Evolutionary conservation across 2,797 vertebrate species (phyloP).

Genomic region (Calcarius lapponicus): DNA sequence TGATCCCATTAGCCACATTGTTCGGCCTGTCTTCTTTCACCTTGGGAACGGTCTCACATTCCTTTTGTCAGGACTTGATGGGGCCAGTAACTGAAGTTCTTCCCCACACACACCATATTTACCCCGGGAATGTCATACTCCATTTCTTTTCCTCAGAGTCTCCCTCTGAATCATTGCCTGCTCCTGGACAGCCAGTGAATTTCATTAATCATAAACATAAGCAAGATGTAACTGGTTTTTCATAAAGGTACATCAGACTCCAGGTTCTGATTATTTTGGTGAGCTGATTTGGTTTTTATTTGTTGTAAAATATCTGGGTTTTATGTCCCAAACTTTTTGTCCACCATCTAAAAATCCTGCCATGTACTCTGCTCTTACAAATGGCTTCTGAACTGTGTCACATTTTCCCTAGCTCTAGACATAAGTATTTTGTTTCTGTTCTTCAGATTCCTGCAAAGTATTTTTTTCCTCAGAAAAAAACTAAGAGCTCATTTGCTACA

Average conservation of each 20-base stretch:
- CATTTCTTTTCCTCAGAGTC: slow-evolving; percentile 41
- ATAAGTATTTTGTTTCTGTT: neutral
- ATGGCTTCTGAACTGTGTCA: neutral
- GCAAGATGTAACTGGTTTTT: neutral
- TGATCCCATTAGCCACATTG: slow-evolving; percentile 72
- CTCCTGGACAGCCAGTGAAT: neutral
- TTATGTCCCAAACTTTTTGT: neutral
- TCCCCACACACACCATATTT: slow-evolving; percentile 26
- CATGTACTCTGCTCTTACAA: neutral
- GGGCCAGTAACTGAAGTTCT: slow-evolving; percentile 48
- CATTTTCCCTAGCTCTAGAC: neutral
- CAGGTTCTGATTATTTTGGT: neutral
- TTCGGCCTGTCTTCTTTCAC: slow-evolving; percentile 68
- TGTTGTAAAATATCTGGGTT: neutral
- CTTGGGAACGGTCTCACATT: slow-evolving; percentile 70
- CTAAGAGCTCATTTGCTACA: neutral
- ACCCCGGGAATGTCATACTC: slow-evolving; percentile 28
- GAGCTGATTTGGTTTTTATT: neutral
- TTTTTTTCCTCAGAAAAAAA: neutral
- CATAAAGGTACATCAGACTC: neutral
- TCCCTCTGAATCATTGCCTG: neutral
- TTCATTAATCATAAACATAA: neutral
- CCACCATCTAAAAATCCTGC: neutral
- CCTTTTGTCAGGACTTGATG: slow-evolving; percentile 62
- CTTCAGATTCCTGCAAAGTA: neutral